Base-by-base conservation (phyloP, 2,797 vertebrate species). In the Champsocephalus gunnari region DNA sequence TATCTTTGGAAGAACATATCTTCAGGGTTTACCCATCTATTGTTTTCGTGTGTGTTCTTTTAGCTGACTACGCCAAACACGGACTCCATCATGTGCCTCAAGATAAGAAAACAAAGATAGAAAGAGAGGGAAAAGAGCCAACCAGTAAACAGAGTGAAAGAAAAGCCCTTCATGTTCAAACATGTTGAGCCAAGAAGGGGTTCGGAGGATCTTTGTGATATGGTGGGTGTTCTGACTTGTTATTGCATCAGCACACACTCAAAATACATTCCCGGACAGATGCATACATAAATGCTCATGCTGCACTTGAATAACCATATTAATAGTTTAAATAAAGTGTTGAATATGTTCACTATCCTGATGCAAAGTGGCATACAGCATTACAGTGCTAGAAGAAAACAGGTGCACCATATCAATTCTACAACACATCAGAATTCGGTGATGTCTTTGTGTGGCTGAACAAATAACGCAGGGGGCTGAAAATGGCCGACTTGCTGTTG, bases 101-200 rank as follows among this genome's bases (percentile, higher is more conserved):
- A 65, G 83, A 87, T 89, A 86, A 91, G 82, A 85, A 80, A 80
- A 83, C 61, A 71, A 62, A 86, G 70, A 77, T 81, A 78, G 70
- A 81, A 65, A 64, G 73, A 74, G 32, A 60, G 59, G 59, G 55
- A 65, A 59, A 71, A 32, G 50, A 72, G 66, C 48, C 73, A 68
- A 54, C 73, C 75, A 69, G 72, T 73, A 67, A 76, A 73, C 47
- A 68, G 50, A 67, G 68, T 70, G 47, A 72, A 85, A 83, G 70
- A 79, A 81, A 82, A 70, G 24, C 51, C 41, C 49, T 65, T 73
- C 75, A 3, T 87, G 89, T 86, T 87, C 28, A 53, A 81, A 88
- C 88, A 73, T 61, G 83, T 86, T 51, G 48, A 85, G 74, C 56
- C 55, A 73, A 84, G 80, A 69, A 69, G 63, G 58, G 59, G 60